Evolutionary conservation across 2,888 invertebrate genomes (phyloP).

Genomic region (Gastrophysa polygoni): DNA sequence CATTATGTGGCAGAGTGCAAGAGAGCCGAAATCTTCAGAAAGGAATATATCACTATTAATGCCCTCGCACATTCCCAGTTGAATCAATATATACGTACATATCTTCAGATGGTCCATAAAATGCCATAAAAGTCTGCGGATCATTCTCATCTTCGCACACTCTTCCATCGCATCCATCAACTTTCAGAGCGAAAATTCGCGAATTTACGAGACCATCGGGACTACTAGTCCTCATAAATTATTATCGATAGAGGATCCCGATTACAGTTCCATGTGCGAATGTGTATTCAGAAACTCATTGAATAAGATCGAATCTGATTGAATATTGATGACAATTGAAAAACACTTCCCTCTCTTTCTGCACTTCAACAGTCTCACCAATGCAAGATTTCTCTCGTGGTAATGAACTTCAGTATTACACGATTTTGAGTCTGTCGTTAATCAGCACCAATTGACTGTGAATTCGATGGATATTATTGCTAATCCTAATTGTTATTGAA

Average conservation of each 20-base stretch:
- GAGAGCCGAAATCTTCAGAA: neutral
- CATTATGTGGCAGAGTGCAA: neutral
- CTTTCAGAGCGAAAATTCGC: neutral
- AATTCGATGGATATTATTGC: no score
- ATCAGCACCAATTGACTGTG: no score
- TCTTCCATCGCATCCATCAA: neutral
- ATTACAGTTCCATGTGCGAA: no score
- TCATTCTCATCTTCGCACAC: neutral
- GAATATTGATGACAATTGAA: no score
- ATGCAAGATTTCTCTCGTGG: no score
- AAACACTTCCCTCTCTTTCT: no score
- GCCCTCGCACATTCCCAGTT: neutral
- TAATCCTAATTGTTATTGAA: no score
- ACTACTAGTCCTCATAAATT: neutral
- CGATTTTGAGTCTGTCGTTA: no score
- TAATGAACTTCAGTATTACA: no score
- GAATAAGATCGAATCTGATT: no score
- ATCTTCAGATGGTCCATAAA: neutral
- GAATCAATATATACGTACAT: neutral
- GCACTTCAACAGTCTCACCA: no score
- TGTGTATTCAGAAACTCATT: no score
- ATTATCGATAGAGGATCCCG: neutral
- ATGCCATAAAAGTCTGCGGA: neutral
- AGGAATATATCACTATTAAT: neutral
- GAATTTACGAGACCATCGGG: neutral